Percentiles rank a stretch among this genome's conserved stretches.
Conservation (phyloP, 2,113 vertebrate species). For the Phrynosoma blainvillii region DNA sequence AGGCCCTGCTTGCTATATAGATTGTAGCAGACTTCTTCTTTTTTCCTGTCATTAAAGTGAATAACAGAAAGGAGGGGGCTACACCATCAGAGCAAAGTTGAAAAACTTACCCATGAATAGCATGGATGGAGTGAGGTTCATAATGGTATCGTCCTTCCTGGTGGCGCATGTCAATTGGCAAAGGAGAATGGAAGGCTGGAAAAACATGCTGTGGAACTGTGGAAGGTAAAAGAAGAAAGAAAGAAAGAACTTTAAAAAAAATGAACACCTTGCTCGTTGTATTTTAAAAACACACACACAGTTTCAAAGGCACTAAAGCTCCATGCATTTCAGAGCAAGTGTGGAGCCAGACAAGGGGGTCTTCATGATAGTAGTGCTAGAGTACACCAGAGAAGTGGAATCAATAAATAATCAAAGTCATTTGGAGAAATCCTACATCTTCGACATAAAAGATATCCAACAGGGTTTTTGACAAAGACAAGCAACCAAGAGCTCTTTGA, state of each 20-base stretch:
- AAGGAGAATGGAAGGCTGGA: constrained; percentile 92
- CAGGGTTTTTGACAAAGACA: constrained; percentile 94
- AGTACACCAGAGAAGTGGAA: constrained; percentile 87
- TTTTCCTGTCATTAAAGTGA: background rate
- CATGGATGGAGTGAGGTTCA: constrained; percentile 91
- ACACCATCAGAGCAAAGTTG: background rate
- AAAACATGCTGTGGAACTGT: constrained; percentile 92
- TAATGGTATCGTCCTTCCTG: constrained; percentile 98
- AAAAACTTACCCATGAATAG: constrained; percentile 91
- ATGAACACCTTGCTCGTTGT: constrained; percentile 26
- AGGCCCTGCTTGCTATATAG: background rate
- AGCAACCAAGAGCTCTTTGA: constrained; percentile 92
- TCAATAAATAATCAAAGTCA: constrained; percentile 98
- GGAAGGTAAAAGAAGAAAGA: constrained; percentile 61
- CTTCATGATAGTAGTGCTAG: constrained; percentile 82
- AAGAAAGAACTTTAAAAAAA: constrained; percentile 77
- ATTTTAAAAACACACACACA: constrained; percentile 64
- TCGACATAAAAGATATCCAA: constrained; percentile 94
- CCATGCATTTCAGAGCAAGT: constrained; percentile 84
- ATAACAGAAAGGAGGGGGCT: rapidly evolving
- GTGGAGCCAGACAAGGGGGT: constrained; percentile 80
- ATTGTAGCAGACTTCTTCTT: background rate
- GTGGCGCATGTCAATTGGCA: constrained; percentile 96
- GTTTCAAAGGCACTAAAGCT: constrained; percentile 86
- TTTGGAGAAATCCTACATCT: constrained; percentile 91